Base-by-base conservation (phyloP, 1,140 invertebrate genomes). In the Formica exsecta region DNA sequence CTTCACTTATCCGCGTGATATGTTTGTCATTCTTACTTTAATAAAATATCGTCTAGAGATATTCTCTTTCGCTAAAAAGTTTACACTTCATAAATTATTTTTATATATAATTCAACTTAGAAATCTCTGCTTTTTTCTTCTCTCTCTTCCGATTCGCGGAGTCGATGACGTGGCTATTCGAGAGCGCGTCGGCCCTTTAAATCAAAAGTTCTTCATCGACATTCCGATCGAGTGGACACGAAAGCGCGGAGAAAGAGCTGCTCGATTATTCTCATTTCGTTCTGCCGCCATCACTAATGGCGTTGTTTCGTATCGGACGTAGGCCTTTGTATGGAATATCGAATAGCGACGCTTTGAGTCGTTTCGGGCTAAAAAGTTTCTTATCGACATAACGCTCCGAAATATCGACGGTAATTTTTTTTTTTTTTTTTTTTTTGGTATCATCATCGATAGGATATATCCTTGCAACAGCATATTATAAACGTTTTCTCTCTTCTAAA, bases 211-310 rank as follows among this genome's bases (percentile, higher is more conserved):
- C 79, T 74, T 74, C 79, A 83, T 83, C 79, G 79, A 83, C 79
- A 83, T 83, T 83, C 79, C 79, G 54, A 83, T 83, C 68, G 79
- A 83, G 54, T 83, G 79, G 79, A 83, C 54, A 74, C 79, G 79
- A 83, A 83, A 83, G 79, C 68, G 68, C 41, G 57, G 79, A 83
- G 79, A 83, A 83, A 73, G 79, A 83, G 79, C 79, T 83, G 54
- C 79, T 83, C 79, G 79, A 83, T 83, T 83, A 83, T 83, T 83
- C 79, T 83, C 79, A 83, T 83, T 83, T 83, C 68, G 79, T 83
- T 83, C 38, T 41, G 54, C 79, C 79, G 68, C 68, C 79, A 83
- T 83, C 79, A 73, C 68, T 83, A 83, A 83, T 83, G 79, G 79
- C 79, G 79, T 83, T 83, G 79, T 83, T 83, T 83, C 68, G 79